Evolutionary conservation across 2,113 vertebrate species (phyloP).

Genomic region (Galemys pyrenaicus): DNA sequence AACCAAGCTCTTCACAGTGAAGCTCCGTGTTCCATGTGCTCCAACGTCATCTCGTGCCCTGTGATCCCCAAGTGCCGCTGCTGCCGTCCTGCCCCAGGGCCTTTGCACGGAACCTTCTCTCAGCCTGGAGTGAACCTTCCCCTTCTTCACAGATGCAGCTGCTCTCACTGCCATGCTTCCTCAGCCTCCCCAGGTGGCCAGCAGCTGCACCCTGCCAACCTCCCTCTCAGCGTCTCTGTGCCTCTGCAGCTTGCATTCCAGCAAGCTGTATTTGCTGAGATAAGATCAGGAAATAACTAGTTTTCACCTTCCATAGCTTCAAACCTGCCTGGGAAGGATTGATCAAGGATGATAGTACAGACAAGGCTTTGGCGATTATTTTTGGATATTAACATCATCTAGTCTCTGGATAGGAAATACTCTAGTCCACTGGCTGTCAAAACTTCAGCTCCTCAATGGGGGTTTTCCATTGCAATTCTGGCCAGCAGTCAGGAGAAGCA

Average conservation of each 20-base stretch:
- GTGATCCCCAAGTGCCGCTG: neutral
- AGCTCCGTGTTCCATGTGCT: neutral
- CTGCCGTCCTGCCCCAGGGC: neutral
- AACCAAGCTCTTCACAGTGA: neutral
- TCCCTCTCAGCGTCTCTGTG: neutral
- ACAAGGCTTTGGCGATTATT: neutral
- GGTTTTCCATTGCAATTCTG: neutral
- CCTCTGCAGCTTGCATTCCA: conserved; percentile 4
- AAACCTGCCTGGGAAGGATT: conserved; percentile 48
- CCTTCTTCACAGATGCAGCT: neutral
- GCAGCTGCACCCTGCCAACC: neutral
- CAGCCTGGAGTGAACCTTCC: neutral
- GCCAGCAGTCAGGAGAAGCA: neutral
- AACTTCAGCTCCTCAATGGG: neutral
- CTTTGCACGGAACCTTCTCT: neutral
- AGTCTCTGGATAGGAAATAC: conserved; percentile 1
- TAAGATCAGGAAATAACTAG: conserved; percentile 59
- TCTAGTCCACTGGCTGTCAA: neutral
- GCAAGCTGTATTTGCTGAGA: conserved; percentile 52
- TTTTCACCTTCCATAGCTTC: conserved; percentile 52
- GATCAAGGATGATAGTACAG: conserved; percentile 2
- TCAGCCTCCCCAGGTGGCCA: neutral
- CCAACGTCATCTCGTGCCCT: neutral
- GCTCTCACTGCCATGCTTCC: rapidly evolving
- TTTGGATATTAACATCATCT: conserved; percentile 7